Evolutionary conservation across 2,797 vertebrate species (phyloP), one percentile per base, ranked within the genome.

Genomic region (Huso huso): DNA sequence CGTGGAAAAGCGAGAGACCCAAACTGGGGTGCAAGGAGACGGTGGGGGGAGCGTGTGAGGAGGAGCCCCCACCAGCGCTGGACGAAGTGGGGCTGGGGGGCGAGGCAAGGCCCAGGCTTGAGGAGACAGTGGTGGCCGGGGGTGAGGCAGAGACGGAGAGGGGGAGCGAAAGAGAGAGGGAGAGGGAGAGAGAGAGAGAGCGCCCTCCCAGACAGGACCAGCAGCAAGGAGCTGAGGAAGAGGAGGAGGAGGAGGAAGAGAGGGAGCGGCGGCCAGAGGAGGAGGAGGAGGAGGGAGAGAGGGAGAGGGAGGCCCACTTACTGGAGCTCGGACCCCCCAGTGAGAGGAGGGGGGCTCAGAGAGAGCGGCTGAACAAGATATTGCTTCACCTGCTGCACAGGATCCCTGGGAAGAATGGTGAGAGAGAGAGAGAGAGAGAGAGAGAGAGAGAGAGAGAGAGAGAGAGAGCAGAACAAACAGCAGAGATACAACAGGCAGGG

Each of bases 341-440:
- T 23, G 91, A 94, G 66, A 83, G 89, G 71, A 85, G 94, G 75
- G 90, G 93, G 64, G 81, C 80, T 1, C 95, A 97, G 79, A 86
- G 93, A 59, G 94, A 96, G 11, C 84, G 95, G 7, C 93, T 99
- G 53, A 97, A 99, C 82, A 96, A 94, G 78, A 97, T 99, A 65
- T 83, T 99, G 71, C 89, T 97, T 68, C 86, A 83, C 72, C 88
- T 99, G 73, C 87, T 99, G 61, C 93, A 97, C 75, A 94, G 94
- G 83, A 92, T 92, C 66, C 96, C 95, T 78, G 93, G 86, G 81
- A 98, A 97, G 86, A 97, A 95, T 5, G 95, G 96, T 97, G 85
- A 95, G 94, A 76, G 59, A 70, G 77, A 74, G 77, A 77, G 75
- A 76, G 78, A 23, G 23, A 23, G 23, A 3, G 23, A 23, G 23